A percentile compares a stretch with the other conserved stretches of the same genome.
Evolutionary conservation across 2,888 invertebrate species (phyloP).

Genomic region (Chymomyza amoena): DNA sequence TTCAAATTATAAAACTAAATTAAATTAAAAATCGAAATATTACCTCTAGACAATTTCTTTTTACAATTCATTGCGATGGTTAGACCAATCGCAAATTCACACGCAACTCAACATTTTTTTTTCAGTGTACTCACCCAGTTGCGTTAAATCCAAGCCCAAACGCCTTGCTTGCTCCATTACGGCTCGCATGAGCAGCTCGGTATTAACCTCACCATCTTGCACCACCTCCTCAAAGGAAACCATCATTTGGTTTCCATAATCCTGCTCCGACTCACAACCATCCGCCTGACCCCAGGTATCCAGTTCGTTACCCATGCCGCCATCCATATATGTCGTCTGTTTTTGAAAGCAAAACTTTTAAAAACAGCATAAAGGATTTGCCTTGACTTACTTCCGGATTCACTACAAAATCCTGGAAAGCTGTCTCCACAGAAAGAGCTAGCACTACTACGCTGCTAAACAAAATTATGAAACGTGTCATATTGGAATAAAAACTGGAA

Average conservation of each 20-base stretch:
- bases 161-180: conserved; percentile 49
- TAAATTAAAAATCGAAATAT: no score
- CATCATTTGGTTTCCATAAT: conserved; percentile 2
- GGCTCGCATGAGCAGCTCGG: conserved; percentile 30
- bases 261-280: conserved; percentile 12
- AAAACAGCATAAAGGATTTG: not conserved
- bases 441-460: not conserved
- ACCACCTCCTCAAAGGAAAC: conserved; percentile 29
- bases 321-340: not conserved
- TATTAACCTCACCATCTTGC: conserved; percentile 40
- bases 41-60: no score
- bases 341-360: not conserved
- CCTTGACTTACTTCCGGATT: not conserved
- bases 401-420: not conserved
- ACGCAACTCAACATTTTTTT: not conserved
- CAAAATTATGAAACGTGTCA: not conserved
- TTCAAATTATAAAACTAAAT: no score
- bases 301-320: conserved; percentile 5
- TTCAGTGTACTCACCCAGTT: conserved; percentile 36
- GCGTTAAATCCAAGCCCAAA: conserved; percentile 48
- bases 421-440: not conserved
- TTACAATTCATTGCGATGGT: no score
- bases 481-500: not conserved
- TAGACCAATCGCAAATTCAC: no score
- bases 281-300: not conserved